Base-by-base conservation (phyloP, 2,113 vertebrate species). In the Glareola pratincola region DNA sequence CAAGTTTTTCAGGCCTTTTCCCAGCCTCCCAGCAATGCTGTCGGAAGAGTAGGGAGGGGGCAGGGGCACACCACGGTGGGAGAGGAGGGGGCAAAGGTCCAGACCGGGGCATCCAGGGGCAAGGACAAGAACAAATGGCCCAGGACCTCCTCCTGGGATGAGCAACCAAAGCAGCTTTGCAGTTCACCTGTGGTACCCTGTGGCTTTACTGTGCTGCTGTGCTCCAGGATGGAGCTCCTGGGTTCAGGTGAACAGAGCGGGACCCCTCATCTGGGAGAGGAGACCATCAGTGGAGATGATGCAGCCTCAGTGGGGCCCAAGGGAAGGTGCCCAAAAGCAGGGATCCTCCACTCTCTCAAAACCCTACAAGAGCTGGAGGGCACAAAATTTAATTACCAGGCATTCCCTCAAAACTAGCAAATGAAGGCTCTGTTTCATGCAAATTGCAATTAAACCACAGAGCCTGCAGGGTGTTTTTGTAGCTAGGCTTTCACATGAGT, bases 291-390 rank as follows among this genome's bases (percentile, higher is more conserved):
- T 41, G n/a, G 47, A 67, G 43, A 27, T 34, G 12, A 5, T 36
- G 29, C n/a, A 63, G 27, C 20, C 32, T 47, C 62, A 41, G 43
- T 29, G 19, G 32, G 23, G 5, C 11, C 60, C 23, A 57, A 79
- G 57, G 7, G 15, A 76, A 56, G 32, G 13, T 51, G 22, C 36
- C 21, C 47, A 45, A 0, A 54, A 34, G 43, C 16, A 67, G 19
- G 2, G 0, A 53, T 24, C 37, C 59, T n/a, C 11, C 1, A 1
- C 30, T 43, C 14, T 41, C 39, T 57, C 2, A 0, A 20, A 67
- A 64, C 23, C 5, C 16, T 30, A 8, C 0, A 5, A 56, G 18
- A 84, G 43, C 36, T 51, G 32, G 20, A 84, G 43, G 39, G 11
- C 63, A 69, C 26, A n/a, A 37, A 64, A 54, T 26, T 29, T 37